These are phyloP conservation scores for Pseudomyrmex concolor DNA, from an alignment of 1,140 invertebrate species.

Conservation along the genomic window DNA sequence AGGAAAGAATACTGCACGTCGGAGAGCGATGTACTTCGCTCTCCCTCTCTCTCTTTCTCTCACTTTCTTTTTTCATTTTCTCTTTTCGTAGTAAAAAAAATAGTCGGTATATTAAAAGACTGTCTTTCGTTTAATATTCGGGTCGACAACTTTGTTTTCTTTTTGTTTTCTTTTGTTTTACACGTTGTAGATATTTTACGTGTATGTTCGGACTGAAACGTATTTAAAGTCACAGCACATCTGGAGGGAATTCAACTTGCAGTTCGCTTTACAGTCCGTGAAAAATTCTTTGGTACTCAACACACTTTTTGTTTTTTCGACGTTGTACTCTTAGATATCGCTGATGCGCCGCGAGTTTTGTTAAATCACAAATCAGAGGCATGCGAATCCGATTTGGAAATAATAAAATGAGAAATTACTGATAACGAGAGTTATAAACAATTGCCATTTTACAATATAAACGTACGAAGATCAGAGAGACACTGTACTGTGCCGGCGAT, in stretches of 20 bases:
- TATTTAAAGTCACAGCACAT: slow-evolving; percentile 49
- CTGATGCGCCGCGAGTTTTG: slow-evolving; percentile 30
- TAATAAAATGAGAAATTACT: neutral
- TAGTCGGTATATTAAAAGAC: slow-evolving; percentile 30
- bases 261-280: slow-evolving; percentile 49
- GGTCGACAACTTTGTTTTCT: slow-evolving; percentile 2
- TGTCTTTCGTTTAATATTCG: slow-evolving; percentile 20
- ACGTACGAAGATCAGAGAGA: slow-evolving; percentile 39
- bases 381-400: slow-evolving; percentile 27
- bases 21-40: slow-evolving; percentile 10
- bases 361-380: slow-evolving; percentile 40
- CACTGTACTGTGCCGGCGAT: no score
- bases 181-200: slow-evolving; percentile 32
- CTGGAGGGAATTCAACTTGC: slow-evolving; percentile 56
- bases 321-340: slow-evolving; percentile 64
- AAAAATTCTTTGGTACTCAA: slow-evolving; percentile 61
- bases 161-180: slow-evolving; percentile 15
- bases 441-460: slow-evolving; percentile 34
- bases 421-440: slow-evolving; percentile 46
- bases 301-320: slow-evolving; percentile 41
- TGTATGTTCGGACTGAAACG: slow-evolving; percentile 41
- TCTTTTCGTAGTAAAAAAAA: slow-evolving; percentile 47
- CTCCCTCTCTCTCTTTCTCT: neutral
- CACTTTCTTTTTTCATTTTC: neutral
- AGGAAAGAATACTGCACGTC: slow-evolving; percentile 60